Evolutionary conservation across 2,113 vertebrate species (phyloP).

Genomic region (Thymallus thymallus): DNA sequence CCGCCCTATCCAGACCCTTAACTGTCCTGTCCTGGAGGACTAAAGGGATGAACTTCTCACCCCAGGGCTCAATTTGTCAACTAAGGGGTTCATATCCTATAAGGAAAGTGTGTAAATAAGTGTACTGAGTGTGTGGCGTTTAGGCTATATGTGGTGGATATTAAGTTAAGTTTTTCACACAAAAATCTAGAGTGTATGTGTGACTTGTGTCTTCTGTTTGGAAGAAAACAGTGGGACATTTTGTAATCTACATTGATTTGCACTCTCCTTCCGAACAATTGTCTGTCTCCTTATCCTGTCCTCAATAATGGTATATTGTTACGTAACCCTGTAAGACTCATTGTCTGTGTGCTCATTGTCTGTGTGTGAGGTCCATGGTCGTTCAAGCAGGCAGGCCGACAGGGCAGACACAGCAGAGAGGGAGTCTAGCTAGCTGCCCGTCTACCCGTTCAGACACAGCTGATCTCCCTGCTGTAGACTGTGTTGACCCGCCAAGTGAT

Average conservation of each 20-base stretch:
- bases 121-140: too few species aligned
- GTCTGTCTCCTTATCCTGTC: neutral
- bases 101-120: too few species aligned
- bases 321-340: neutral
- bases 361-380: neutral
- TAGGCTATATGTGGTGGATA: too few species aligned
- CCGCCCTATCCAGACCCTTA: too few species aligned
- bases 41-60: conserved; percentile 3
- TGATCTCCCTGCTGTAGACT: neutral
- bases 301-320: neutral
- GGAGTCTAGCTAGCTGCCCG: too few species aligned
- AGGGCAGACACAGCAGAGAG: too few species aligned
- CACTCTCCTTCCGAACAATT: neutral
- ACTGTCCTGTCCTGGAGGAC: too few species aligned
- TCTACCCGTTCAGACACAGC: conserved; percentile 1
- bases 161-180: too few species aligned
- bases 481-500: conserved; percentile 11
- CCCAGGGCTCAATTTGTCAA: neutral
- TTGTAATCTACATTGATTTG: neutral
- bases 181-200: conserved; percentile 2
- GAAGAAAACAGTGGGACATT: too few species aligned
- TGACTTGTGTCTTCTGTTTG: neutral
- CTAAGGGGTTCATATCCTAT: neutral
- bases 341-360: conserved; percentile 9
- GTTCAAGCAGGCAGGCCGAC: too few species aligned